Evolutionary conservation across 2,797 vertebrate species (phyloP).

Genomic region (Allobates femoralis): DNA sequence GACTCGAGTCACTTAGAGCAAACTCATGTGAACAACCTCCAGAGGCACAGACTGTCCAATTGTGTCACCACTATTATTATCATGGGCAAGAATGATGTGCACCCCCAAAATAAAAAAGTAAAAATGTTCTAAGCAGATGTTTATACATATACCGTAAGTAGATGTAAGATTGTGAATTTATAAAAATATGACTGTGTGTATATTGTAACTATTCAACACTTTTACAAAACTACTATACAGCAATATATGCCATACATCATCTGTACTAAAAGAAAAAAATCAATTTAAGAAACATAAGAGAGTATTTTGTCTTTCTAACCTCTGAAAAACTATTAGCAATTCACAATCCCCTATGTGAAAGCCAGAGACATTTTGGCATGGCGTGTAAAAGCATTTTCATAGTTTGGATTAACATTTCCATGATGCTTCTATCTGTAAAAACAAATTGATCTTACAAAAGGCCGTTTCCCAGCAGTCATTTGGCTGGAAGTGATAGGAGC

Average conservation of each 20-base stretch:
- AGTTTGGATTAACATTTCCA: conserved; percentile 64
- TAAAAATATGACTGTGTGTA: background rate
- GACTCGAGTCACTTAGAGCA: background rate
- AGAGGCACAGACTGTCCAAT: background rate
- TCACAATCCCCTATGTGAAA: conserved; percentile 55
- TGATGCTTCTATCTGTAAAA: conserved; percentile 63
- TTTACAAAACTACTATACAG: background rate
- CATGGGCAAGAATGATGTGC: too few species aligned
- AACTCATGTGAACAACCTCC: background rate
- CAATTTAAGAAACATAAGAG: conserved; percentile 49
- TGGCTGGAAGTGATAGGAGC: conserved; percentile 63
- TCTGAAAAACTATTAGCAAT: conserved; percentile 61
- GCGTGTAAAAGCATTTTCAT: conserved; percentile 62
- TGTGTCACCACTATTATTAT: background rate
- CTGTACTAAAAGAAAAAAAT: conserved; percentile 35
- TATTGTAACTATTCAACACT: background rate
- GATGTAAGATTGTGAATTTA: background rate
- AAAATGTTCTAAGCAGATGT: too few species aligned
- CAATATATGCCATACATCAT: conserved; percentile 17
- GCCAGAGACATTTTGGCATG: conserved; percentile 61
- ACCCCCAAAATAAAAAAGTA: too few species aligned
- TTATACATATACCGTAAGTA: background rate
- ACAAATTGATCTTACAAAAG: conserved; percentile 64
- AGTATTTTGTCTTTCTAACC: conserved; percentile 50
- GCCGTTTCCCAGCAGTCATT: conserved; percentile 63